Evolutionary conservation across 1,140 invertebrate species (phyloP), one percentile per base, ranked within the genome.

Genomic region (Leucophenga varia): DNA sequence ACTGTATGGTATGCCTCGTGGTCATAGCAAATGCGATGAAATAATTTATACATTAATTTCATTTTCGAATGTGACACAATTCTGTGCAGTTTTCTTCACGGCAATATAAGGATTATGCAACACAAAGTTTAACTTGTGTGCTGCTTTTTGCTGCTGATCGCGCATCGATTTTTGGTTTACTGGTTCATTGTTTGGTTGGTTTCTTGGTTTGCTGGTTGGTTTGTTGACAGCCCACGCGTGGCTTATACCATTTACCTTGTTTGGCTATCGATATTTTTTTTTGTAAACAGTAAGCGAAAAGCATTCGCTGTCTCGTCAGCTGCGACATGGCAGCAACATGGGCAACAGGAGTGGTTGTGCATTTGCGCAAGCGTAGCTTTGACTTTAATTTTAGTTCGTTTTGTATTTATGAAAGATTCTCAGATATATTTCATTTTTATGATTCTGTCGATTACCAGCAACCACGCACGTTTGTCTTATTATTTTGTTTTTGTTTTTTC

Each of bases 1-100:
- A n/a, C n/a, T n/a, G n/a, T n/a, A n/a, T n/a, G n/a, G 56, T 63
- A 57, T 65, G 63, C 64, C 63, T 55, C 25, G 52, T 67, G 63
- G 63, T 55, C 56, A n/a, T n/a, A n/a, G n/a, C n/a, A n/a, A n/a
- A 63, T 63, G 56, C 63, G 63, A 67, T 67, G 63, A 67, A 67
- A 67, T 67, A 67, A 67, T 67, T 67, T 67, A 67, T 68, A 67
- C 68, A 67, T 67, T 68, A n/a, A n/a, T n/a, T n/a, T n/a, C n/a
- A n/a, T n/a, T n/a, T n/a, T n/a, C n/a, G n/a, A n/a, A n/a, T n/a
- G n/a, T n/a, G n/a, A n/a, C n/a, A n/a, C n/a, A n/a, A n/a, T n/a
- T n/a, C n/a, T n/a, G n/a, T n/a, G n/a, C n/a, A n/a, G n/a, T n/a
- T n/a, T n/a, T n/a, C n/a, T n/a, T n/a, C n/a, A n/a, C n/a, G n/a